Percentiles rank a stretch among this genome's conserved stretches.
Conservation (phyloP, 2,888 invertebrate genomes). For the Agrilus cyanescens region DNA sequence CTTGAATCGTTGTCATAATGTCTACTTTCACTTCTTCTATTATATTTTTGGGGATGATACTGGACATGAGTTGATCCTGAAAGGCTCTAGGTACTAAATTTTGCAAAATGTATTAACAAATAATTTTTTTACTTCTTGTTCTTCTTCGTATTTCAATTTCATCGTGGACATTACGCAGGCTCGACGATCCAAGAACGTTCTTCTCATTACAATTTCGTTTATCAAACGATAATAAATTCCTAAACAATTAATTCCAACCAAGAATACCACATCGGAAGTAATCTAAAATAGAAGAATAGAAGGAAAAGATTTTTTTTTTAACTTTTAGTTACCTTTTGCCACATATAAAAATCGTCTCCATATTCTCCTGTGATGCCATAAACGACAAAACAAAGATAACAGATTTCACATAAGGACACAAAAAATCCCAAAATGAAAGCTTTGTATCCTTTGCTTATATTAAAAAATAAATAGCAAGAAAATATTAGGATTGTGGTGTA, state of each 20-base stretch:
- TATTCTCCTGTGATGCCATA: constrained; percentile 24
- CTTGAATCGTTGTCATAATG: constrained; percentile 37
- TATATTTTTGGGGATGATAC: constrained; percentile 78
- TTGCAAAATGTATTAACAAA: neutral
- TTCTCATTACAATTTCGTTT: constrained; percentile 76
- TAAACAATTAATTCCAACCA: constrained; percentile 64
- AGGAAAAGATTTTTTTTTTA: neutral
- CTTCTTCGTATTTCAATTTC: constrained; percentile 68
- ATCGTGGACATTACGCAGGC: constrained; percentile 78
- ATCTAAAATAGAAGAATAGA: constrained; percentile 14
- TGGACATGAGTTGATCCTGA: constrained; percentile 72
- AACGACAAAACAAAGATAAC: constrained; percentile 44
- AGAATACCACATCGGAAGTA: constrained; percentile 56
- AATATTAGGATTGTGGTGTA: constrained; percentile 63
- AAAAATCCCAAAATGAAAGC: constrained; percentile 57
- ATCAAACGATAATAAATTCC: constrained; percentile 82
- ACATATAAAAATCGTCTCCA: constrained; percentile 1
- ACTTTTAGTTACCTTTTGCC: constrained; percentile 9
- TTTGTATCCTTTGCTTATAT: constrained; percentile 60
- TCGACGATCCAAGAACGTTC: constrained; percentile 77
- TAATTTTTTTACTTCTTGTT: constrained; percentile 56
- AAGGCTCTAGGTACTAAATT: constrained; percentile 11
- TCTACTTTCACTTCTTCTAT: constrained; percentile 49
- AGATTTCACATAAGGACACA: constrained; percentile 55
- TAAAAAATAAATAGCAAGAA: constrained; percentile 74